phyloP scores from a whole-genome alignment of 2,888 invertebrate species.

The Sclerodermus sp. region DNA sequence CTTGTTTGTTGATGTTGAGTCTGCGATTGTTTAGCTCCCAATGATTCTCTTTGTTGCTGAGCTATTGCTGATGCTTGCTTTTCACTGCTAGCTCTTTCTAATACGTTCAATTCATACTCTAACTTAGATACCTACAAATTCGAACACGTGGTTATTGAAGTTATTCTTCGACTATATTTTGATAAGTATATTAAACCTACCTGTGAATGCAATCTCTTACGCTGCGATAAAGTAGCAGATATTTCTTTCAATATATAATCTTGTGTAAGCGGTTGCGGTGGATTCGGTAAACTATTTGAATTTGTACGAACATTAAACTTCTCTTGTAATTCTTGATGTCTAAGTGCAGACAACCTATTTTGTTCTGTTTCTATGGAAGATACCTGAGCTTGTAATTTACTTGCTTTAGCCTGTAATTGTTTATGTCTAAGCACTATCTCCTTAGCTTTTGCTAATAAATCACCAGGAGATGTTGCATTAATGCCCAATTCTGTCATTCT shows the following conservation, averaged over 20 bases:
- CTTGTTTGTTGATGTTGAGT: constrained; percentile 44
- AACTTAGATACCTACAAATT: constrained; percentile 64
- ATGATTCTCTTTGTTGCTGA: constrained; percentile 54
- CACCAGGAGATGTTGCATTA: constrained; percentile 82
- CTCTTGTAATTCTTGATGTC: constrained; percentile 76
- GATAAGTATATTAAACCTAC: constrained; percentile 46
- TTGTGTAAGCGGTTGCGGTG: constrained; percentile 67
- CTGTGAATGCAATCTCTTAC: constrained; percentile 82
- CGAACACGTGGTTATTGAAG: constrained; percentile 5
- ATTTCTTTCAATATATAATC: constrained; percentile 86
- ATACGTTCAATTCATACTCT: constrained; percentile 74
- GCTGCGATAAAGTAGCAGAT: constrained; percentile 77
- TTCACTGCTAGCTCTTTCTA: constrained; percentile 74
- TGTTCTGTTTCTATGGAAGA: constrained; percentile 74
- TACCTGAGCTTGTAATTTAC: constrained; percentile 83
- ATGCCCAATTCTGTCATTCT: constrained; percentile 92
- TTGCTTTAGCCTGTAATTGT: constrained; percentile 86
- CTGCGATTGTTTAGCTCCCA: constrained; percentile 33
- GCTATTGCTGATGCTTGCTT: constrained; percentile 61
- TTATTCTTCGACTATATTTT: background rate
- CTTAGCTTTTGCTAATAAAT: constrained; percentile 82
- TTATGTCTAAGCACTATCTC: constrained; percentile 92
- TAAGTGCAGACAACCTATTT: constrained; percentile 69
- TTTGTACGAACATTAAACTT: constrained; percentile 67
- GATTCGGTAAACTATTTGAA: constrained; percentile 65